Percentiles rank a stretch among this genome's conserved stretches.
These are phyloP conservation scores for Hoplostethus atlanticus DNA, from an alignment of 2,797 vertebrate genomes.

Conservation along the genomic window DNA sequence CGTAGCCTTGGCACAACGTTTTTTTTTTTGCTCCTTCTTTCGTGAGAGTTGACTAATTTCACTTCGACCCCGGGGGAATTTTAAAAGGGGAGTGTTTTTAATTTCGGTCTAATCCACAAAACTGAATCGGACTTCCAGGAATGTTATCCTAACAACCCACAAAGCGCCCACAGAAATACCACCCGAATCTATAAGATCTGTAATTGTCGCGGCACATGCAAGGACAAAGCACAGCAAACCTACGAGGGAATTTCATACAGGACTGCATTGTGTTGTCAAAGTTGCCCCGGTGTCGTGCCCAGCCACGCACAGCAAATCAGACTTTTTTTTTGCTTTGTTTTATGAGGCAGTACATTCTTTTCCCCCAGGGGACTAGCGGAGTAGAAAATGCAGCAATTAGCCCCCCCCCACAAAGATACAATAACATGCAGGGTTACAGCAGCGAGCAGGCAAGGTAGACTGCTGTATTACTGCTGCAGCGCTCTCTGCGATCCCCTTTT, in stretches of 20 bases:
- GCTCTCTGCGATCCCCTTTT: constrained; percentile 17
- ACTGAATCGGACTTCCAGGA: constrained; percentile 51
- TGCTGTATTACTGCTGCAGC: constrained; percentile 7
- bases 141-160: constrained; percentile 58
- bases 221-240: constrained; percentile 51
- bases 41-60: constrained; percentile 48
- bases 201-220: constrained; percentile 70
- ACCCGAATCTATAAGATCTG: constrained; percentile 66
- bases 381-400: constrained; percentile 68
- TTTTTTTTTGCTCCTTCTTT: constrained; percentile 34
- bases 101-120: constrained; percentile 53
- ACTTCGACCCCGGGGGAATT: constrained; percentile 39
- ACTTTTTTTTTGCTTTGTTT: constrained; percentile 49
- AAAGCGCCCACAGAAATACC: constrained; percentile 63
- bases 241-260: constrained; percentile 31
- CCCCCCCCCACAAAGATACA: constrained; percentile 25
- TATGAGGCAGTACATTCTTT: constrained; percentile 57
- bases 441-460: constrained; percentile 15
- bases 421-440: constrained; percentile 17
- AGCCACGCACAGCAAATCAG: constrained; percentile 61
- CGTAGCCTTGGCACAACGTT: constrained; percentile 22
- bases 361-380: constrained; percentile 48
- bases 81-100: constrained; percentile 51
- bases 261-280: constrained; percentile 31
- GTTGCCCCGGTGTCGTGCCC: constrained; percentile 28